A percentile compares a stretch with the other conserved stretches of the same genome.
These are phyloP conservation scores for Bovichtus diacanthus DNA, from an alignment of 2,797 vertebrate species.

Conservation along the genomic window DNA sequence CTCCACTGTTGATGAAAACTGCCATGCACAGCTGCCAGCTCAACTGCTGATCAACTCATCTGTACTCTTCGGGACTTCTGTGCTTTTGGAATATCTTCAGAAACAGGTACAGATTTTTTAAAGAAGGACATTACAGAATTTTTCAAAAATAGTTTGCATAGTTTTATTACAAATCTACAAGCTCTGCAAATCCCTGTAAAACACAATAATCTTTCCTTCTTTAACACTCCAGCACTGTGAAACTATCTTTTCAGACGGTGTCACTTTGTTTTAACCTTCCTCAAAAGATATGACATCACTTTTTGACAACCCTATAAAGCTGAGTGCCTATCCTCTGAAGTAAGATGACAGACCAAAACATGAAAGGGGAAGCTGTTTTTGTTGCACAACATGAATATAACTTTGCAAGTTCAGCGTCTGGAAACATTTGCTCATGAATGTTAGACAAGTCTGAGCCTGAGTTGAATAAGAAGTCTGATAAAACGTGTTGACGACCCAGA, in stretches of 20 bases:
- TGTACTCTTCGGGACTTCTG: background rate
- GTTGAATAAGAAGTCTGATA: conserved; percentile 49
- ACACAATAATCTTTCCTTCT: conserved; percentile 8
- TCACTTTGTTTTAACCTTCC: conserved; percentile 52
- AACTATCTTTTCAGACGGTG: conserved; percentile 40
- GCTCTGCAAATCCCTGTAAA: conserved; percentile 22
- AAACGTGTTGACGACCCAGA: conserved; percentile 37
- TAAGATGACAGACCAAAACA: conserved; percentile 49
- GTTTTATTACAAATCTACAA: background rate
- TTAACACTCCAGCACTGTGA: conserved; percentile 20
- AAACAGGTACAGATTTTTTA: background rate
- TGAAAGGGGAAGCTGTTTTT: conserved; percentile 60
- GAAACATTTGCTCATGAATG: conserved; percentile 53
- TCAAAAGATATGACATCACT: conserved; percentile 41
- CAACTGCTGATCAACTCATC: too few relatives aligned
- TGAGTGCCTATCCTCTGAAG: conserved; percentile 49
- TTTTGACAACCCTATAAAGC: conserved; percentile 48
- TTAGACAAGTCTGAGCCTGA: conserved; percentile 29
- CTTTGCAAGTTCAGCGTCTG: conserved; percentile 51
- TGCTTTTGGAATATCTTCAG: background rate
- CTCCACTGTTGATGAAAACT: conserved; percentile 39
- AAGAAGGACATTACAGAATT: background rate
- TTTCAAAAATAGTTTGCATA: background rate
- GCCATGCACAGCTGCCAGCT: too few relatives aligned
- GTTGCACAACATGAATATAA: conserved; percentile 48